Evolutionary conservation across 1,140 invertebrate species (phyloP).

Genomic region (Vollenhovia emeryi): DNA sequence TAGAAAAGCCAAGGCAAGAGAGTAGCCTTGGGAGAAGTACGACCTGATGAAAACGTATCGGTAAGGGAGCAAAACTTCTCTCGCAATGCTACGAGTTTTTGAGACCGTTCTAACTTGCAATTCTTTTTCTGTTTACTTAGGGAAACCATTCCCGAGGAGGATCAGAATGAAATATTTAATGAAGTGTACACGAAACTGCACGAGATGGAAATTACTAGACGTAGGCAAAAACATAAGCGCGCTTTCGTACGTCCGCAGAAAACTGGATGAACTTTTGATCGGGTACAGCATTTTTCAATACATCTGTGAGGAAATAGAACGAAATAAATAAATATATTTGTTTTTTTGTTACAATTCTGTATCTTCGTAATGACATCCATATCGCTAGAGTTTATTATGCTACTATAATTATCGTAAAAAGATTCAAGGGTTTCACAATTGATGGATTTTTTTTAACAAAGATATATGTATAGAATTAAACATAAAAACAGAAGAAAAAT

Average conservation of each 20-base stretch:
- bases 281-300: conserved; percentile 32
- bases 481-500: background rate
- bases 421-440: background rate
- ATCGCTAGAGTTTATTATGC: background rate
- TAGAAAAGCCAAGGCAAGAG: conserved; percentile 85
- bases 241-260: conserved; percentile 88
- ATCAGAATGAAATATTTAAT: conserved; percentile 93
- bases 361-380: background rate
- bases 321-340: conserved; percentile 30
- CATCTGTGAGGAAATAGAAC: conserved; percentile 1
- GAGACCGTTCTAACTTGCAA: conserved; percentile 53
- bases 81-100: conserved; percentile 3
- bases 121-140: conserved; percentile 86
- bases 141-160: conserved; percentile 93
- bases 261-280: conserved; percentile 82
- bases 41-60: conserved; percentile 98
- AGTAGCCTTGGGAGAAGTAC: conserved; percentile 94
- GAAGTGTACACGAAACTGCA: conserved; percentile 92
- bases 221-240: conserved; percentile 89
- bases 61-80: conserved; percentile 80
- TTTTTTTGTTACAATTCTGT: conserved; percentile 30
- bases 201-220: conserved; percentile 88
- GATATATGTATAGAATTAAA: background rate
- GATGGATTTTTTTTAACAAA: conserved; percentile 10
- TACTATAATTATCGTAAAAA: background rate